These are phyloP conservation scores for Sinella curviseta DNA, from an alignment of 1,140 invertebrate species.

Conservation along the genomic window DNA sequence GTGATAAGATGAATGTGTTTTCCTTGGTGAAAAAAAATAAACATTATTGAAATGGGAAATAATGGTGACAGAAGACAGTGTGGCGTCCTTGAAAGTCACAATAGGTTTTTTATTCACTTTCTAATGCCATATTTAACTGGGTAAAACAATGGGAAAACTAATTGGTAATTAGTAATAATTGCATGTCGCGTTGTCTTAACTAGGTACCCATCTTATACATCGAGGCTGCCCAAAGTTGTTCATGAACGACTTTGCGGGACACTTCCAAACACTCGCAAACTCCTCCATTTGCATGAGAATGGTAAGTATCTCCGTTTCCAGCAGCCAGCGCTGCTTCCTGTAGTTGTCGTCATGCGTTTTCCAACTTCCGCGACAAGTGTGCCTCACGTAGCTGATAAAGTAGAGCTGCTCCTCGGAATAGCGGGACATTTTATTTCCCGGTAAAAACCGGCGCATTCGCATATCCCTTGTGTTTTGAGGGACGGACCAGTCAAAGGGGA, in stretches of 20 bases:
- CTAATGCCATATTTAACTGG: too few relatives aligned
- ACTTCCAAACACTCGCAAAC: neutral
- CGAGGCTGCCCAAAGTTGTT: neutral
- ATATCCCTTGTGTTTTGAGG: neutral
- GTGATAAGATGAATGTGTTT: too few relatives aligned
- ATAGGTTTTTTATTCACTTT: too few relatives aligned
- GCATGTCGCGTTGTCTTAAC: too few relatives aligned
- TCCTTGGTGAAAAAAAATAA: too few relatives aligned
- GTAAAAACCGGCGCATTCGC: too few relatives aligned
- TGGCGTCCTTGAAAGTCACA: too few relatives aligned
- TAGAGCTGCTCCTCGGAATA: neutral
- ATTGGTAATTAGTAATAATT: too few relatives aligned
- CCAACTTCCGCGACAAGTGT: neutral
- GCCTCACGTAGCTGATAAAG: neutral
- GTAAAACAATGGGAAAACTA: too few relatives aligned
- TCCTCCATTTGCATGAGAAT: neutral
- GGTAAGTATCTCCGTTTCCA: neutral
- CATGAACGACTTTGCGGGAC: neutral
- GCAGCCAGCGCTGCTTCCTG: neutral
- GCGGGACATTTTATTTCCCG: neutral
- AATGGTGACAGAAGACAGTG: too few relatives aligned
- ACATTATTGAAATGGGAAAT: too few relatives aligned
- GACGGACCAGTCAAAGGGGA: neutral
- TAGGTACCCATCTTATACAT: neutral
- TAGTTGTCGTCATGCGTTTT: neutral